Percentiles rank a stretch among this genome's conserved stretches.
Conservation (phyloP, 2,797 vertebrate species). For the Lutjanus campechanus region DNA sequence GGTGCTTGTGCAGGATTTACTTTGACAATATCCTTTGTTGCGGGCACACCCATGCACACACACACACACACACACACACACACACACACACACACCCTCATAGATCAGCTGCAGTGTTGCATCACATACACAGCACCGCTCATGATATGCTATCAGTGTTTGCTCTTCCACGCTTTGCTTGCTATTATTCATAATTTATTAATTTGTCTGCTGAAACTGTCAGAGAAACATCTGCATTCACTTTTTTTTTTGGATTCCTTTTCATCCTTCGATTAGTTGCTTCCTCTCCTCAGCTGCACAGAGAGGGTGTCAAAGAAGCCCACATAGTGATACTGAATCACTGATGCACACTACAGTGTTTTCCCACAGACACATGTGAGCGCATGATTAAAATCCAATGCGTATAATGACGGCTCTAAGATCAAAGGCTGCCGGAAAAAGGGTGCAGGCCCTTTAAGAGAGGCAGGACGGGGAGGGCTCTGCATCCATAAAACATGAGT, state of each 20-base stretch:
- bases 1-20: constrained; percentile 50
- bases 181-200: constrained; percentile 59
- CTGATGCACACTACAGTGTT: constrained; percentile 15
- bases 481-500: constrained; percentile 91
- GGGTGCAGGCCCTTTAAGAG: constrained; percentile 84
- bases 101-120: constrained; percentile 51
- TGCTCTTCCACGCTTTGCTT: constrained; percentile 23
- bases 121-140: constrained; percentile 38
- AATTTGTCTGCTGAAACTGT: constrained; percentile 42
- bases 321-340: constrained; percentile 26
- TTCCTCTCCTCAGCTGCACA: constrained; percentile 28
- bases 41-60: constrained; percentile 9
- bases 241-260: constrained; percentile 23
- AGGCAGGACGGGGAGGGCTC: constrained; percentile 67
- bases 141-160: constrained; percentile 32
- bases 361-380: constrained; percentile 55
- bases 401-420: constrained; percentile 33
- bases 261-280: constrained; percentile 35
- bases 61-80: constrained; percentile 20
- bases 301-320: constrained; percentile 12
- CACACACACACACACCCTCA: constrained; percentile 14
- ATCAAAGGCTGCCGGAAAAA: constrained; percentile 67
- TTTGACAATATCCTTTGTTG: constrained; percentile 53
- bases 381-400: constrained; percentile 39
- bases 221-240: constrained; percentile 45